These are phyloP conservation scores for Sciurus carolinensis DNA, from an alignment of 2,797 vertebrate genomes.

Conservation along the genomic window DNA sequence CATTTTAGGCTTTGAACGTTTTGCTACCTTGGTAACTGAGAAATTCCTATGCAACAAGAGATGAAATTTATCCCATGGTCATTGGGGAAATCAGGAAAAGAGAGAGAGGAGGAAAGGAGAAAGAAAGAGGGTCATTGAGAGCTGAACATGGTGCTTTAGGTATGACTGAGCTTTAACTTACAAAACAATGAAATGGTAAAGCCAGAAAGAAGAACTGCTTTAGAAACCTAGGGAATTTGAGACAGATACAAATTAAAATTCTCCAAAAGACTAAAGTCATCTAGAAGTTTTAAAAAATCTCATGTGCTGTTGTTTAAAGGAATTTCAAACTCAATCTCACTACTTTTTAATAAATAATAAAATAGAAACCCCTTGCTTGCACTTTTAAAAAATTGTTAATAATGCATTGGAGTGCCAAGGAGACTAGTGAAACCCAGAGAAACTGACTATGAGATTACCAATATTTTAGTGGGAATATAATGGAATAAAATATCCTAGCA, in stretches of 20 bases:
- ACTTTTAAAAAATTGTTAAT: conserved; percentile 12
- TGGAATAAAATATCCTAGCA: neutral
- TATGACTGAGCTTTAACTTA: neutral
- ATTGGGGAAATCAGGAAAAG: neutral
- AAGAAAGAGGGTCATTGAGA: neutral
- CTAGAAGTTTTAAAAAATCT: conserved; percentile 17
- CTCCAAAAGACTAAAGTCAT: neutral
- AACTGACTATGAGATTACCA: neutral
- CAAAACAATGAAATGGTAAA: neutral
- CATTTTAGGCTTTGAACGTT: conserved; percentile 15
- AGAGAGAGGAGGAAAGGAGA: neutral
- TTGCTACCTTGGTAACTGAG: conserved; percentile 6
- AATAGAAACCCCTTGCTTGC: neutral
- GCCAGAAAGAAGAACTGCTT: neutral
- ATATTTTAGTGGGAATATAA: neutral
- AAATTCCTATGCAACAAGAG: conserved; percentile 22
- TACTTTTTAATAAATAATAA: conserved; percentile 34
- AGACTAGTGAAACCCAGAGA: neutral
- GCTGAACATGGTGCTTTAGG: neutral
- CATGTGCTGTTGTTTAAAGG: neutral
- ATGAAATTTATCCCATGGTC: neutral
- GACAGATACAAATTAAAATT: conserved; percentile 13
- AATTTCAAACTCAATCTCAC: neutral
- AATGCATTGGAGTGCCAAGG: neutral
- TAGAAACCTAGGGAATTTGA: conserved; percentile 34